Conservation (phyloP, 2,797 vertebrate species). For the Pagetopsis macropterus region DNA sequence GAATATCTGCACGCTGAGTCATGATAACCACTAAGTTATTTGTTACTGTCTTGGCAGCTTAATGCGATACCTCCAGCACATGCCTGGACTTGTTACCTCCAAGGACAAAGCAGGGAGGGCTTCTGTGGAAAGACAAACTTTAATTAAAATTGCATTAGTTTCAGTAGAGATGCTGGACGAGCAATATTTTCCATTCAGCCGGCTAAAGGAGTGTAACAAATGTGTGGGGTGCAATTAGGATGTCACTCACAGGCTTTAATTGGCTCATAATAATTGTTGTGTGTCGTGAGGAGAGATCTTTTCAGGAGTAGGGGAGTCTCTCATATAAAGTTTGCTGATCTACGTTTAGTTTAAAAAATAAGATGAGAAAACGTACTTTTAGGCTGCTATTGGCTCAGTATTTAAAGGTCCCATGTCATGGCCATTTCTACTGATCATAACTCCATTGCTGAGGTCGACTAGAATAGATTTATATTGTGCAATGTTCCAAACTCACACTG, state of each 20-base stretch:
- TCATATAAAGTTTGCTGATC: background rate
- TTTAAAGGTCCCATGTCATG: background rate
- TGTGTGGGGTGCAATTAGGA: conserved; percentile 56
- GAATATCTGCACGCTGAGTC: conserved; percentile 51
- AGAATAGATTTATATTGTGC: no score
- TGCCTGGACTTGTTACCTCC: conserved; percentile 50
- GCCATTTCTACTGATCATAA: no score
- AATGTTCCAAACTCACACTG: no score
- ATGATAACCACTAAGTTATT: conserved; percentile 37
- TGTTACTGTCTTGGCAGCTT: conserved; percentile 44
- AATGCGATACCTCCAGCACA: conserved; percentile 29
- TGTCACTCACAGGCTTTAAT: conserved; percentile 56
- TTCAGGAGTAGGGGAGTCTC: conserved; percentile 12
- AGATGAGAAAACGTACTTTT: background rate
- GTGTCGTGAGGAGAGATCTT: conserved; percentile 37
- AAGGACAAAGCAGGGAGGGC: conserved; percentile 38
- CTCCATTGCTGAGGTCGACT: no score
- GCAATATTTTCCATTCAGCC: conserved; percentile 60
- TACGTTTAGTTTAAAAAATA: background rate
- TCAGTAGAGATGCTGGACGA: conserved; percentile 56
- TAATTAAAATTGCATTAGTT: conserved; percentile 69
- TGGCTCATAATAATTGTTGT: conserved; percentile 56
- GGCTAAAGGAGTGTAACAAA: conserved; percentile 60
- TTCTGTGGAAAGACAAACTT: conserved; percentile 58
- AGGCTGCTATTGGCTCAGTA: no score